Base-by-base conservation (phyloP, 2,113 vertebrate genomes). In the Amazona vittata region DNA sequence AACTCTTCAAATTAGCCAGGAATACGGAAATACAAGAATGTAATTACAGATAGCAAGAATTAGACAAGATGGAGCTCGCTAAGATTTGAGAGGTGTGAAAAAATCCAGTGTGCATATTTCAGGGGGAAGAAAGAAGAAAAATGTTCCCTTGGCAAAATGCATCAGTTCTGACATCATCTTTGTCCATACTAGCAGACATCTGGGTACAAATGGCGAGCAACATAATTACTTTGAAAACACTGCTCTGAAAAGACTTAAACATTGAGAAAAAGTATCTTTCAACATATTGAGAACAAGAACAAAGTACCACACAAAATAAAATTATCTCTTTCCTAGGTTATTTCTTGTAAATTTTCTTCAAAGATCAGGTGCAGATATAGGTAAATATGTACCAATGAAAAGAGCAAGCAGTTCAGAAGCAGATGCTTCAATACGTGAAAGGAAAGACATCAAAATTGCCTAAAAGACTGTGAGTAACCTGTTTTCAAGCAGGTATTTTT, bases 91-190 rank as follows among this genome's bases (percentile, higher is more conserved):
- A 26, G 6, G 17, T 19, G 37, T 35, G 17, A 44, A 87, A 81
- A 75, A 55, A 15, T 31, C 18, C 24, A 67, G 2, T 2, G 0
- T 25, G 3, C 2, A 0, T 47, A 60, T 41, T 64, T 93, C 53
- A 73, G 28, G 39, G 10, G 12, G 35, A 52, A 76, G 37, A 93
- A 83, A 68, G 20, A 14, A 9, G 4, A 77, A 9, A 26, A 81
- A 57, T 59, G 6, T 41, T 89, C 2, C 6, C 47, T 8, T 20
- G 47, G 31, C 67, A 69, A 89, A 65, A 57, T 62, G 10, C 50
- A 57, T 59, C 1, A 4, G 7, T 11, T 81, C 47, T 95, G 49
- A 62, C 33, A 86, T 62, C 14, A 26, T 8, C 20, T 62, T 83
- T 86, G 49, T 69, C 71, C 26, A 6, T 52, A 25, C 8, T 69